Evolutionary conservation across 2,888 invertebrate species (phyloP), one percentile per base, ranked within the genome.

Genomic region (Auanema sp.): DNA sequence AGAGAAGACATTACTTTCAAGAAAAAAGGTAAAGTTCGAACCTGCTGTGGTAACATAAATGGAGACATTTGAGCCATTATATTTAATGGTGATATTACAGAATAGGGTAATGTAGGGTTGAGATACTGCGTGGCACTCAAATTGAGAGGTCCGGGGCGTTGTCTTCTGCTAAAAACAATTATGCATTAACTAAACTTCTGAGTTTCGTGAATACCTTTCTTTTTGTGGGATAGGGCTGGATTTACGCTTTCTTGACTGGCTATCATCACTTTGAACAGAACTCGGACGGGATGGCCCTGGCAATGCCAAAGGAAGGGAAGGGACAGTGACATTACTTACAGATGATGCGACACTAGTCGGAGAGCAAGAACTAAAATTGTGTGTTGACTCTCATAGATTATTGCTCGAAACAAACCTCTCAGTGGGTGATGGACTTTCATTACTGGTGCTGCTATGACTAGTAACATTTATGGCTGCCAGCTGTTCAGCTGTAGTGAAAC

Each of bases 361-460:
- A 21, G 64, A 65, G 41, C 68, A 68, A 11, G 64, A 59, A 23
- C 68, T 68, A n/a, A n/a, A n/a, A n/a, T n/a, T n/a, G n/a, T n/a
- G n/a, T n/a, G n/a, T 40, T 25, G 12, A 16, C 6, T 6, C 23
- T 41, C 11, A 33, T 8, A 33, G 1, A n/a, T 5, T 8, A 14
- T 41, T 40, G 6, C 11, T 55, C 21, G 43, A 14, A 4, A 25
- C 55, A 3, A 18, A 68, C 68, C 68, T 69, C 33, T 66, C 69
- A 23, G 66, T 56, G 5, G 69, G 69, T 23, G 69, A 69, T n/a
- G 65, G 69, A 12, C 66, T 69, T 23, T 62, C 62, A 51, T 62
- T 62, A 44, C 50, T 62, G 24, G 49, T 42, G 1, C 41, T 41
- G 50, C 62, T 62, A 14, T 43, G 54, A 23, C 60, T 55, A 16